Percentiles rank a stretch among this genome's conserved stretches.
These are phyloP conservation scores for Halcyon smyrnensis DNA, from an alignment of 2,797 vertebrate species.

Conservation along the genomic window DNA sequence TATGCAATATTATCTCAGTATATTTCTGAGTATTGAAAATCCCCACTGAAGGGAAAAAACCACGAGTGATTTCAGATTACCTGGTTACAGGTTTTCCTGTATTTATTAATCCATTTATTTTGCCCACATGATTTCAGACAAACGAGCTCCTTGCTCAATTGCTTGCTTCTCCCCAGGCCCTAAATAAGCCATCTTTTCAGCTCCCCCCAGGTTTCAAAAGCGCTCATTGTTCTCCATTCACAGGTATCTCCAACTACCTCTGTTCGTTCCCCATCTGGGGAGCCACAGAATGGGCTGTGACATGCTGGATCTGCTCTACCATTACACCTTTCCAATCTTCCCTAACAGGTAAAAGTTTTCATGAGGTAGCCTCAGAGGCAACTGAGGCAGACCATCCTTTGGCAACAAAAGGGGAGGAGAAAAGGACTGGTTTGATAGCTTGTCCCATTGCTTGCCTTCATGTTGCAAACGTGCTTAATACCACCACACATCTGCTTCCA, in stretches of 20 bases:
- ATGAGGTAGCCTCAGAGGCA: neutral
- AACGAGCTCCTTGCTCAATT: neutral
- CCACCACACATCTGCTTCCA: neutral
- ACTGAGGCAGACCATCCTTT: neutral
- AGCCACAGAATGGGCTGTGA: neutral
- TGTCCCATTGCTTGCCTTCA: neutral
- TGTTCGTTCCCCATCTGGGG: neutral
- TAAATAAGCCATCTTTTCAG: neutral
- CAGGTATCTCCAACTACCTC: neutral
- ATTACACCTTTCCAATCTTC: neutral
- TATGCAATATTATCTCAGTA: neutral
- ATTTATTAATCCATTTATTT: neutral
- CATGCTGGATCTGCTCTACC: neutral
- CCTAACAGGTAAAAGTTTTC: neutral
- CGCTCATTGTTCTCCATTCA: neutral
- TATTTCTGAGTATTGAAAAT: neutral
- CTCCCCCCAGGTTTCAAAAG: neutral
- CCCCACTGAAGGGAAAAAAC: neutral
- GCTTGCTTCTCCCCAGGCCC: neutral
- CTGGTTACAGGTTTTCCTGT: neutral
- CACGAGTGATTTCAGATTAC: neutral
- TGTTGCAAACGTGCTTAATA: rapidly evolving
- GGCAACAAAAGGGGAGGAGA: neutral
- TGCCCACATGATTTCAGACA: neutral
- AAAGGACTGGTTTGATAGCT: neutral